These are phyloP conservation scores for Chymomyza fuscimana DNA, from an alignment of 2,888 invertebrate genomes.

Conservation along the genomic window DNA sequence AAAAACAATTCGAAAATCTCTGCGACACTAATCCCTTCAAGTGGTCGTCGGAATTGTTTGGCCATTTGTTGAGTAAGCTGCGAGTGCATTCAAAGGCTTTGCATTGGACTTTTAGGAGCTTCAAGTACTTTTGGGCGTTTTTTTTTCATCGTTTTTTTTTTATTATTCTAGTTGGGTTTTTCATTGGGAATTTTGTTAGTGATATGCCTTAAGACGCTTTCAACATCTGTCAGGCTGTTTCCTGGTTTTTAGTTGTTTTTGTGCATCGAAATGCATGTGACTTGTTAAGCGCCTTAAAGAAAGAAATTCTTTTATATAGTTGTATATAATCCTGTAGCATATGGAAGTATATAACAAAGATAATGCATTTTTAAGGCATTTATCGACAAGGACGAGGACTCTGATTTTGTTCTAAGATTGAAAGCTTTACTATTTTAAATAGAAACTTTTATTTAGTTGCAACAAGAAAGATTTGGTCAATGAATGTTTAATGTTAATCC, in stretches of 20 bases:
- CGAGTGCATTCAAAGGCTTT: background rate
- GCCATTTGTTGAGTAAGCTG: background rate
- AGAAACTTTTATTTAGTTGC: too few species aligned
- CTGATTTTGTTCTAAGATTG: too few species aligned
- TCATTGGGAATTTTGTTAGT: background rate
- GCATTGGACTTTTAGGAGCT: background rate
- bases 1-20: conserved; percentile 1
- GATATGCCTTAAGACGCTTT: background rate
- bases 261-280: background rate
- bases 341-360: too few species aligned
- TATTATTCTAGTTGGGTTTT: background rate
- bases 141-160: background rate
- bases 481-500: too few species aligned
- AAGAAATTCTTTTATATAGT: background rate
- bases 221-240: background rate
- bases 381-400: too few species aligned
- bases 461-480: too few species aligned
- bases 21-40: conserved; percentile 21
- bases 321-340: background rate
- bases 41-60: conserved; percentile 5
- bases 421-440: too few species aligned
- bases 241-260: background rate
- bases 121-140: background rate
- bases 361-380: too few species aligned
- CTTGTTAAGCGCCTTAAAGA: background rate